Percentiles rank a stretch among this genome's conserved stretches.
Conservation (phyloP, 2,113 vertebrate genomes). For the Pygoscelis adeliae region DNA sequence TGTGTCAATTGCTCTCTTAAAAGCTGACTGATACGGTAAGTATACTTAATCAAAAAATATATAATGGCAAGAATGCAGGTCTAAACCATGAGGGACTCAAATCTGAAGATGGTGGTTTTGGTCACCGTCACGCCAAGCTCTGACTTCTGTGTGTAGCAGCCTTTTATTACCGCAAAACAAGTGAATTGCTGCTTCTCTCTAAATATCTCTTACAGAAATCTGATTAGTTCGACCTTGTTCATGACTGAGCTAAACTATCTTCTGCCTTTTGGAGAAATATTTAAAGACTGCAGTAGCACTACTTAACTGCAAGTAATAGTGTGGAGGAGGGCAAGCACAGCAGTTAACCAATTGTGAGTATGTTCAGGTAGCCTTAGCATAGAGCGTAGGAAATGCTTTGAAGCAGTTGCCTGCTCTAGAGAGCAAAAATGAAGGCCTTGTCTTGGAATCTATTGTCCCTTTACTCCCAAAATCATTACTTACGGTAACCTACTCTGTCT, state of each 20-base stretch:
- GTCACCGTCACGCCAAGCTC: not conserved
- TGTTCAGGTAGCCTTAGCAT: not conserved
- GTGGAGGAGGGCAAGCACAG: not conserved
- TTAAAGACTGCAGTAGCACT: not conserved
- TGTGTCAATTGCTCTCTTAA: not conserved
- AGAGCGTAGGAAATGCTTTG: constrained; percentile 24
- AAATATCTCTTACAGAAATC: not conserved
- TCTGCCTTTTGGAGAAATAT: not conserved
- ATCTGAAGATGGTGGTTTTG: not conserved
- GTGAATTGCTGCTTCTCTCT: not conserved
- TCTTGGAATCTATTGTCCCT: not conserved
- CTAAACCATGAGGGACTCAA: not conserved
- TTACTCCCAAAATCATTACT: not conserved
- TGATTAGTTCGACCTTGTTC: not conserved
- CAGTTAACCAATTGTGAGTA: not conserved
- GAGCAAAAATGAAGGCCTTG: not conserved
- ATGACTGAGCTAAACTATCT: not conserved
- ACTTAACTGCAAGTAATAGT: not conserved
- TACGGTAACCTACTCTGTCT: not conserved
- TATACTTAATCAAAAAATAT: not conserved
- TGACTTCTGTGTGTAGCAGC: not conserved
- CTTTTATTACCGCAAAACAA: not conserved
- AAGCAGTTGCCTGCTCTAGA: constrained; percentile 31
- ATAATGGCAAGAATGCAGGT: not conserved
- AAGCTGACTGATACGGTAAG: not conserved